phyloP scores from a whole-genome alignment of 2,113 vertebrate genomes.

The Ophthalmolycus amberensis region DNA sequence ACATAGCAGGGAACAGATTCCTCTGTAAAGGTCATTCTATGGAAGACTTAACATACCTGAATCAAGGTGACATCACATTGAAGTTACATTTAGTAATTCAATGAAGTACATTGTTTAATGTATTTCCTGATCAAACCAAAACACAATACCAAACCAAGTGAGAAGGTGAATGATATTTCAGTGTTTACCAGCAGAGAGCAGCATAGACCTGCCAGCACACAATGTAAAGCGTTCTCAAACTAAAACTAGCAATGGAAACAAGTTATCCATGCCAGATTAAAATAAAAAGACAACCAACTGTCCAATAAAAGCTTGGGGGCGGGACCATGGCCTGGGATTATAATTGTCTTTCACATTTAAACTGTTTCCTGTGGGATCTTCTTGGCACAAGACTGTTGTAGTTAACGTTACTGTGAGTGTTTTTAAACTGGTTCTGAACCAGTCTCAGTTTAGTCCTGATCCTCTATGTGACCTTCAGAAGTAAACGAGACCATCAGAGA shows the following conservation, averaged over 20 bases:
- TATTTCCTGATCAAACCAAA: not conserved
- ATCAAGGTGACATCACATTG: not conserved
- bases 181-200: slow-evolving; percentile 5
- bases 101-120: not conserved
- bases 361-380: not conserved
- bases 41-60: not conserved
- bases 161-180: not conserved
- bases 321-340: not conserved
- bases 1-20: not conserved
- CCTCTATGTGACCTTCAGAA: too few species aligned
- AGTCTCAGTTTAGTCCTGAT: too few species aligned
- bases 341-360: not conserved
- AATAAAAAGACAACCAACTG: too few species aligned
- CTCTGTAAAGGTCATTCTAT: not conserved
- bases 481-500: too few species aligned
- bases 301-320: not conserved
- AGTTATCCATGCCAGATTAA: not conserved
- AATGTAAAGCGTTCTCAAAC: not conserved
- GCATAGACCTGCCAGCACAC: not conserved
- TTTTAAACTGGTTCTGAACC: too few species aligned
- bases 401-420: too few species aligned
- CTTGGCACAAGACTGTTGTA: not conserved
- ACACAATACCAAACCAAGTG: not conserved
- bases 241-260: not conserved
- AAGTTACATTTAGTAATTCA: not conserved